Evolutionary conservation across 1,140 invertebrate species (phyloP).

Genomic region (Meteorus sp.): DNA sequence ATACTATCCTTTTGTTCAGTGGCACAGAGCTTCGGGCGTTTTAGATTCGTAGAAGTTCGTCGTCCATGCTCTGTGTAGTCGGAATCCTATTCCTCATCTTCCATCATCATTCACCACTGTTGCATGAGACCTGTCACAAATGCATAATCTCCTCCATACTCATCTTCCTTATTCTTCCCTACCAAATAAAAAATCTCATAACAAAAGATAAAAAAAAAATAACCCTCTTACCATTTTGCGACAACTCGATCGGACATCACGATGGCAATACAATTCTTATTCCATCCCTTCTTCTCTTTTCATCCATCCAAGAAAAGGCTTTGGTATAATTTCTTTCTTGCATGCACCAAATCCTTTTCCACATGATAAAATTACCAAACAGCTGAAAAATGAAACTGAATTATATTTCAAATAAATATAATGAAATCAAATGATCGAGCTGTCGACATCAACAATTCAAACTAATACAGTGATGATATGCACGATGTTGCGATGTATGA

Average conservation of each 20-base stretch:
- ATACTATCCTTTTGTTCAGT: conserved; percentile 10
- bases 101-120: no score
- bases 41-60: conserved; percentile 8
- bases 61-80: conserved; percentile 16
- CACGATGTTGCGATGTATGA: conserved; percentile 10
- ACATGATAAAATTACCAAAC: background rate
- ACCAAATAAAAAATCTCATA: conserved; percentile 1
- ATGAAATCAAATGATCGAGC: background rate
- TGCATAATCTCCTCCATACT: no score
- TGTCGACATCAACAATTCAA: background rate
- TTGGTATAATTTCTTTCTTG: no score
- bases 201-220: no score
- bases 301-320: background rate
- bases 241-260: background rate
- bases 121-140: conserved; percentile 11
- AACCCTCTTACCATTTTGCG: no score
- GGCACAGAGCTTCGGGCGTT: conserved; percentile 10
- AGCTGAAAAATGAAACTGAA: background rate
- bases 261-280: no score
- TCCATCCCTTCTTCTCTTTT: conserved; percentile 1
- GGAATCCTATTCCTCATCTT: no score
- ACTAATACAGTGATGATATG: conserved; percentile 2
- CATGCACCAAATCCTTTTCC: conserved; percentile 15
- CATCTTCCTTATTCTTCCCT: background rate
- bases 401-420: background rate